Conservation (phyloP, 1,140 invertebrate species). For the Rhysida immarginata region DNA sequence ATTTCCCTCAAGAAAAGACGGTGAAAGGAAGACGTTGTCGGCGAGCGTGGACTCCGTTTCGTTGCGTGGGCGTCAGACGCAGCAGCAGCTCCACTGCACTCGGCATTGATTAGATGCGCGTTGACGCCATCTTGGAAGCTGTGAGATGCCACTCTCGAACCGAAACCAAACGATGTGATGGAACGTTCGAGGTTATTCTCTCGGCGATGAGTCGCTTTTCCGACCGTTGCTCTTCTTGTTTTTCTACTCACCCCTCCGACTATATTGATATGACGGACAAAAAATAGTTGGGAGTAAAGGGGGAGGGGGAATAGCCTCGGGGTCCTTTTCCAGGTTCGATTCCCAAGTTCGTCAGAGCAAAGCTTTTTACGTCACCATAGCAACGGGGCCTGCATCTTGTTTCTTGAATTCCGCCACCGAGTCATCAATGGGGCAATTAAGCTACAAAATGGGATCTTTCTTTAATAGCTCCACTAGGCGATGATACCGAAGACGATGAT, state of each 20-base stretch:
- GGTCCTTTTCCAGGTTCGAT: neutral
- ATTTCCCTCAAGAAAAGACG: neutral
- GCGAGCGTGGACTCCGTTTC: neutral
- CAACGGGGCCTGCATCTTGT: neutral
- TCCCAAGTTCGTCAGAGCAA: neutral
- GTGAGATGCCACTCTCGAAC: no score
- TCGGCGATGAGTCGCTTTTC: neutral
- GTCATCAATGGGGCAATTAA: no score
- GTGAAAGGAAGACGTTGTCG: neutral
- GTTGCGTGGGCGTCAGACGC: neutral
- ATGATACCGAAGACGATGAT: no score
- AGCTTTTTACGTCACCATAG: neutral
- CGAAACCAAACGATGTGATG: no score
- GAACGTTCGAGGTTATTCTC: no score
- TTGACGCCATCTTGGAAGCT: constrained; percentile 6
- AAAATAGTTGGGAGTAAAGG: no score
- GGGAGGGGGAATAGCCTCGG: neutral
- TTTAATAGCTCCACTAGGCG: no score
- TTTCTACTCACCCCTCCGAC: neutral
- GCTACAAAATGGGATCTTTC: no score
- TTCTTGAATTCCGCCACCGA: no score
- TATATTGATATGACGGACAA: no score
- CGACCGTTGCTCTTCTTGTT: neutral
- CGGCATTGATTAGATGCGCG: neutral
- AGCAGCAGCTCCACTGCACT: neutral